Conservation (phyloP, 2,113 vertebrate species). For the Mesembrinibis cayennensis region DNA sequence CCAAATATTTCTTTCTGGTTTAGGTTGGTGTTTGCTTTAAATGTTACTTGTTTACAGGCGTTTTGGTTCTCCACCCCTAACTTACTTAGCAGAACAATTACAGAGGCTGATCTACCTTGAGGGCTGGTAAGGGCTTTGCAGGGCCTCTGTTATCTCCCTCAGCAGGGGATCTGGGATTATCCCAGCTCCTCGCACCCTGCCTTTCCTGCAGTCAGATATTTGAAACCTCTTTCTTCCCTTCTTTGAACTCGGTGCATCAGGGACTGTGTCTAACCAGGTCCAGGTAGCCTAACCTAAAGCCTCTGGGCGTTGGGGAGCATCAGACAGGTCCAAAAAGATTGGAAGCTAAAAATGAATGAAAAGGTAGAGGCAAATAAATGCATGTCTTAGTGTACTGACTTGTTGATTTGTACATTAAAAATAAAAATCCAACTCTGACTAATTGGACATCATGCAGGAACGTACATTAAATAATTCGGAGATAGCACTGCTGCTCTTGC, state of each 20-base stretch:
- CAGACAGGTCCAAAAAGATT: background rate
- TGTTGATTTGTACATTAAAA: background rate
- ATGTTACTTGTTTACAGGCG: background rate
- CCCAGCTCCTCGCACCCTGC: background rate
- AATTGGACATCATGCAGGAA: background rate
- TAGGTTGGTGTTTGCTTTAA: background rate
- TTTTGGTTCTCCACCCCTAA: background rate
- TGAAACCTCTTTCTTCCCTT: background rate
- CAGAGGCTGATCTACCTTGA: background rate
- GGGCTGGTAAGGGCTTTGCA: background rate
- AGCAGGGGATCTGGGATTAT: background rate
- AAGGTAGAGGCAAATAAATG: background rate
- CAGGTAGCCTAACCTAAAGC: background rate
- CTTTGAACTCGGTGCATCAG: background rate
- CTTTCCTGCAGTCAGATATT: background rate
- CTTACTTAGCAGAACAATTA: background rate
- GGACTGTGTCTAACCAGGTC: background rate
- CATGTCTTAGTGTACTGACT: background rate
- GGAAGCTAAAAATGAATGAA: background rate
- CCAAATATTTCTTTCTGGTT: background rate
- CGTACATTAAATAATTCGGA: background rate
- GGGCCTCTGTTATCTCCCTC: background rate
- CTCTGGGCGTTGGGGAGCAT: background rate
- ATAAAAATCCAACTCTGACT: background rate
- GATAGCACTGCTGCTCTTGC: accelerated